These are phyloP conservation scores for Thyatira batis DNA, from an alignment of 2,888 invertebrate species.

Conservation along the genomic window DNA sequence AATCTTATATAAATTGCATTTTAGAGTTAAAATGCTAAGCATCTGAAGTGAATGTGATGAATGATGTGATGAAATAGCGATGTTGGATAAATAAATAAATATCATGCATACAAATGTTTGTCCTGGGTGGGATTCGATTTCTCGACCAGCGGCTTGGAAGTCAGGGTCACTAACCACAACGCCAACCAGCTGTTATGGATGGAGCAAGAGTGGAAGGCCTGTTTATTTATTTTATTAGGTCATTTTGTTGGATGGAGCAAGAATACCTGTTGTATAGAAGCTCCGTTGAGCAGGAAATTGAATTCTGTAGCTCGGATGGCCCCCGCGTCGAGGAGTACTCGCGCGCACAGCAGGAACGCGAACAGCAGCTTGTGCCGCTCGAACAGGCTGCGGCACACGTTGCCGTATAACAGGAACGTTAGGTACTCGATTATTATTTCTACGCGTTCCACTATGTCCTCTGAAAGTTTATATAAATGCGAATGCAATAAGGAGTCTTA, in stretches of 20 bases:
- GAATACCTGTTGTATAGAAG: constrained; percentile 82
- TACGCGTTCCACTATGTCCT: constrained; percentile 88
- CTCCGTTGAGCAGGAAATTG: constrained; percentile 89
- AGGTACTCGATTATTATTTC: constrained; percentile 90
- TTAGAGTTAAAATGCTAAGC: too few relatives aligned
- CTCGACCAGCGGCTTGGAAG: too few relatives aligned
- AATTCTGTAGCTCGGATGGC: constrained; percentile 85
- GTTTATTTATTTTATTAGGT: constrained; percentile 3
- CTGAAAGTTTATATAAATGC: constrained; percentile 49
- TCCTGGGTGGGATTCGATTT: too few relatives aligned
- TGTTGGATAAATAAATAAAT: too few relatives aligned
- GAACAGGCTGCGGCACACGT: constrained; percentile 94
- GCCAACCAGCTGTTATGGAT: too few relatives aligned
- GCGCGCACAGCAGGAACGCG: constrained; percentile 87
- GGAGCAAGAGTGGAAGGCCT: too few relatives aligned
- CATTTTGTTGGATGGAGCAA: too few relatives aligned
- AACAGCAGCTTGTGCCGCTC: constrained; percentile 94
- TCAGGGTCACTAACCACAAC: too few relatives aligned
- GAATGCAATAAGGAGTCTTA: too few relatives aligned
- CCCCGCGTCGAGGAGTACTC: constrained; percentile 85
- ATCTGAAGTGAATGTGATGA: too few relatives aligned
- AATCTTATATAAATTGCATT: neutral
- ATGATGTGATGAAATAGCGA: too few relatives aligned
- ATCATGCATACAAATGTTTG: too few relatives aligned
- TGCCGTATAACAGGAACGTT: constrained; percentile 91